Base-by-base conservation (phyloP, 2,888 invertebrate species). In the Sialis lutaria region DNA sequence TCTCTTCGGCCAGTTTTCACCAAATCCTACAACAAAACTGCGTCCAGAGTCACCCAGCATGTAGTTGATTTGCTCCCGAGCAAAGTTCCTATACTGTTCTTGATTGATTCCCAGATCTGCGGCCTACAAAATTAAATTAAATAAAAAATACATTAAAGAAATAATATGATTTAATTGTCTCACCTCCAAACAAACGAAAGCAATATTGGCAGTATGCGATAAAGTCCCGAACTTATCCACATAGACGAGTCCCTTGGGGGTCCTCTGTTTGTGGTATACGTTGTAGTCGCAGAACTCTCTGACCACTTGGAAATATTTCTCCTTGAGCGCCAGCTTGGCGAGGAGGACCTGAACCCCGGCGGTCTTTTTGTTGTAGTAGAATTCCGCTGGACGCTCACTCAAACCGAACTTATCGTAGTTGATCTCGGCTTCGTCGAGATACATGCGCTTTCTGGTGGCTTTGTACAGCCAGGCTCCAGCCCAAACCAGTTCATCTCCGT, bases 401-500 rank as follows among this genome's bases (percentile, higher is more conserved):
- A 73, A 60, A 39, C 65, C 59, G 51, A 69, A 72, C 47, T 67
- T 63, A 49, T 59, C 58, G 54, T 69, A 73, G 52, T 68, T 66
- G 42, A 63, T 57, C 50, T 68, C 64, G 2, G 72, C 71, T 40
- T 70, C 68, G 34, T 67, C 63, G 45, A 72, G 56, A 52, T 70
- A 74, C 35, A 58, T 57, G 0, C 58, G 51, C 6, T 69, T 64
- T 34, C 64, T 64, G 2, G 73, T 72, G 4, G 72, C 72, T 51
- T 67, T 67, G 58, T 66, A 70, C 6, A 75, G 56, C 74, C 74
- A 74, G 1, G 66, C 59, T 0, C 73, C 72, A 1, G 71, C 69
- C 74, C 74, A 75, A 0, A 69, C 67, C 31, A 75, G 56, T 53
- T 74, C 74, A 53, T 74, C 74, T 1, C 69, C 71, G 53, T 69